phyloP scores from a whole-genome alignment of 92 coral and sea anemone genomes.

The Meandrina meandrites region DNA sequence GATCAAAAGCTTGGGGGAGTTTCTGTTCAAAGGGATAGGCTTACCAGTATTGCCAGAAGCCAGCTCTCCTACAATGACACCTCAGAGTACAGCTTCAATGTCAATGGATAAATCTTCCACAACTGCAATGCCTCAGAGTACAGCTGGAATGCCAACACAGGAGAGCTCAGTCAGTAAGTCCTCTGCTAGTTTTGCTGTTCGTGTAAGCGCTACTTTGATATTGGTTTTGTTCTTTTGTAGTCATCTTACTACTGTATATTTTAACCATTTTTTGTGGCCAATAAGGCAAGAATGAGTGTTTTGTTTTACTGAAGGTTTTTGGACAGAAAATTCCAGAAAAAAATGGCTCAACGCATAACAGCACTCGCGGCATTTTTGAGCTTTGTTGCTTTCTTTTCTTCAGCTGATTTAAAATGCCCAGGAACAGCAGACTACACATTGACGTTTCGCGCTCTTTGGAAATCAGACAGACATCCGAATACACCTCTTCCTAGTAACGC shows the following conservation, averaged over 20 bases:
- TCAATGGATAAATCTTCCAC: background rate
- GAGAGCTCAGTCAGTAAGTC: background rate
- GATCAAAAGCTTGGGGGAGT: slow-evolving; percentile 24
- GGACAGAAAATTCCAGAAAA: no score
- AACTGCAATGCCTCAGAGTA: background rate
- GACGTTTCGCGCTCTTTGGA: slow-evolving; percentile 22
- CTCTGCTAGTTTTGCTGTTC: background rate
- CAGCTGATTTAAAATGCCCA: background rate
- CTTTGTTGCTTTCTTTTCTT: background rate
- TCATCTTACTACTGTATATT: no score
- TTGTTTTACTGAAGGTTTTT: no score
- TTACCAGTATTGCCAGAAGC: no score
- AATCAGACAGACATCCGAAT: slow-evolving; percentile 13
- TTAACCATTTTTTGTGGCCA: no score
- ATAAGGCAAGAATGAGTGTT: no score
- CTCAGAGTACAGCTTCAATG: no score
- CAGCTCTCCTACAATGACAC: no score
- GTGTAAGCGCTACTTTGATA: background rate
- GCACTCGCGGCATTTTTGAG: background rate
- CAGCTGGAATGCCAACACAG: no score
- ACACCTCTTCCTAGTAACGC: background rate
- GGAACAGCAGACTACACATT: slow-evolving; percentile 34
- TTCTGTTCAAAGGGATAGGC: slow-evolving; percentile 18
- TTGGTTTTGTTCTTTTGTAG: background rate
- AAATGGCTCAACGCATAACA: background rate